Base-by-base conservation (phyloP, 2,888 invertebrate species). In the Uloborus plumipes region DNA sequence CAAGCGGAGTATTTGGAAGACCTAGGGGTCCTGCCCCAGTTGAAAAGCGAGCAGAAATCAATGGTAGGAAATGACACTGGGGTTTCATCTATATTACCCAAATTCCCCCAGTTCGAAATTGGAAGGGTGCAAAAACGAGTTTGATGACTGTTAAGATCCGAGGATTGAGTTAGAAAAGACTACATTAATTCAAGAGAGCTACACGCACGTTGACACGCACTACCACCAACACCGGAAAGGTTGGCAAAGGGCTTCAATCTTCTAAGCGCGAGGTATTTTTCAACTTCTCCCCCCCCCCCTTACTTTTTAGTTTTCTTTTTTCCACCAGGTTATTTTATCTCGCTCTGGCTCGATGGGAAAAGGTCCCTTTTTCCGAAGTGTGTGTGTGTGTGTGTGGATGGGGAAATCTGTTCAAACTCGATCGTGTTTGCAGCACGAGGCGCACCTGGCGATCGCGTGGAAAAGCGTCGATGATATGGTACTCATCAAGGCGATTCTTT, bases 11-110 rank as follows among this genome's bases (percentile, higher is more conserved):
- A 77, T 84, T 84, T 78, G 78, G 84, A 67, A 67, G 66, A 77
- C 51, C 66, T 51, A 61, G 73, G 77, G 26, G 73, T 73, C 58
- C 76, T 71, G 76, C 71, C 75, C 75, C 77, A 72, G 84, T 78
- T 84, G 84, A 84, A 84, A 84, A 84, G 78, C 79, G 78, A 84
- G 84, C 84, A 78, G 78, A 84, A 84, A 84, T 84, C 84, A 84
- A 84, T 84, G 84, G 74, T 65, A 74, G 84, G 84, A 78, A 84
- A 84, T 84, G 84, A 79, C 84, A 84, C 78, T 53, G 84, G 74
- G 74, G 76, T 84, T 84, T 84, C 84, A 79, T 78, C 84, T 84
- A 84, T 84, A 84, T 84, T 84, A 79, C 78, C 84, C 74, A 84
- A 84, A 84, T 78, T 78, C 78, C 53, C 53, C 64, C 72, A 51